Evolutionary conservation across 2,888 invertebrate species (phyloP), one percentile per base, ranked within the genome.

Genomic region (Agonopterix heracliana): DNA sequence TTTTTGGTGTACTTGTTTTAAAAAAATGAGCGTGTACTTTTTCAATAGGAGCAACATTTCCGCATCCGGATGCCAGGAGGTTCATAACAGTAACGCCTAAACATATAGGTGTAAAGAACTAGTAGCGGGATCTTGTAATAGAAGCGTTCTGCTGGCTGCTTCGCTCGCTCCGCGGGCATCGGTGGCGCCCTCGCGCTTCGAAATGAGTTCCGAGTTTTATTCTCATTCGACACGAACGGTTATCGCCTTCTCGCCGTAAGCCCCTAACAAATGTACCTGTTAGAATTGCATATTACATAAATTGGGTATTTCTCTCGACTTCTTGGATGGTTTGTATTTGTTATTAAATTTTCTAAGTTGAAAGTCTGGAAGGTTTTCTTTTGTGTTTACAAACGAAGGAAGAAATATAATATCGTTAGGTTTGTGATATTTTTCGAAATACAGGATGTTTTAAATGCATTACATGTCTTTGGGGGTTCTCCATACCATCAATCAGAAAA

Each of bases 231-330:
- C 13, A 43, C 44, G 41, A 50, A 41, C 46, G 44, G 53, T 55
- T 53, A 55, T 51, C 51, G 51, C 53, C 34, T 42, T 38, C 26
- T 26, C 44, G 44, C 34, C 44, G 9, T 40, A 41, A 42, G 44
- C 35, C 44, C 17, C 36, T 47, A 36, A 41, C 45, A 44, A 47
- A 50, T 44, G 38, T 49, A 54, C 54, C 56, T 51, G 52, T 52
- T 53, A 50, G 48, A 45, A 44, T 43, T 49, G 47, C 49, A 53
- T 50, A 52, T 47, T 54, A 52, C 48, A 51, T 54, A 55, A 49
- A 54, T 50, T 50, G 45, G 48, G 42, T 41, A 46, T 9, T n/a
- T 38, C 38, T n/a, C 38, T 38, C 43, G 5, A 26, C 26, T 26
- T n/a, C 38, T 38, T n/a, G n/a, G 38, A 38, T 38, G n/a, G 38